phyloP scores from a whole-genome alignment of 2,888 invertebrate species.

The Seira ritae region DNA sequence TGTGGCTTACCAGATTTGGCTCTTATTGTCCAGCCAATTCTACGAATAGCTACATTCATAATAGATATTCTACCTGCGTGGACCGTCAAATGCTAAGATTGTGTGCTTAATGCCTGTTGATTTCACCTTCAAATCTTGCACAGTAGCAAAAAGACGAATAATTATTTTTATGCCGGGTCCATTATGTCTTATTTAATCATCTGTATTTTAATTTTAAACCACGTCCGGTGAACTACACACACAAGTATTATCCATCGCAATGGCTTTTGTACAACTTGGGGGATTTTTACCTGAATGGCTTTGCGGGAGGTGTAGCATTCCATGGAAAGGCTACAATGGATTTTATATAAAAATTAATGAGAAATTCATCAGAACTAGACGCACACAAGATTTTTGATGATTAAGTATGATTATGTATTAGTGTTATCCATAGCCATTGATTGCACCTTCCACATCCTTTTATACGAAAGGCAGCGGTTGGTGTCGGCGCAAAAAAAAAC shows the following conservation, averaged over 20 bases:
- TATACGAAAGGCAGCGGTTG: not conserved
- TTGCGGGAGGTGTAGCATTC: conserved; percentile 45
- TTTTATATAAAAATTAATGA: conserved; percentile 13
- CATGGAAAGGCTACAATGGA: not conserved
- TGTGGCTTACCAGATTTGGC: not conserved
- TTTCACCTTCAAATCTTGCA: conserved; percentile 34
- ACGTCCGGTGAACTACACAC: not conserved
- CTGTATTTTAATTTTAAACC: conserved; percentile 1
- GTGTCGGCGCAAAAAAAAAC: not conserved
- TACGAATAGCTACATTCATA: too few species aligned
- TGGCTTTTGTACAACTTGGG: not conserved
- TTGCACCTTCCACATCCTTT: conserved; percentile 2
- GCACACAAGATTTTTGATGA: too few species aligned
- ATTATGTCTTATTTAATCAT: conserved; percentile 58
- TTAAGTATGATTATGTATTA: too few species aligned
- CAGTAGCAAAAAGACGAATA: conserved; percentile 55
- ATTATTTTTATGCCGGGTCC: conserved; percentile 46
- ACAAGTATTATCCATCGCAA: too few species aligned
- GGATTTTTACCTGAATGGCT: conserved; percentile 24
- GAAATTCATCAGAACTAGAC: not conserved
- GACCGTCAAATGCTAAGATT: conserved; percentile 3
- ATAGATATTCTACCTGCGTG: not conserved
- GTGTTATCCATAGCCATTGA: not conserved
- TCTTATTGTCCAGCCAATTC: not conserved
- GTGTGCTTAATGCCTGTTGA: conserved; percentile 23